A percentile compares a stretch with the other conserved stretches of the same genome.
These are phyloP conservation scores for Diadumene lineata DNA, from an alignment of 92 coral and sea anemone genomes.

Conservation along the genomic window DNA sequence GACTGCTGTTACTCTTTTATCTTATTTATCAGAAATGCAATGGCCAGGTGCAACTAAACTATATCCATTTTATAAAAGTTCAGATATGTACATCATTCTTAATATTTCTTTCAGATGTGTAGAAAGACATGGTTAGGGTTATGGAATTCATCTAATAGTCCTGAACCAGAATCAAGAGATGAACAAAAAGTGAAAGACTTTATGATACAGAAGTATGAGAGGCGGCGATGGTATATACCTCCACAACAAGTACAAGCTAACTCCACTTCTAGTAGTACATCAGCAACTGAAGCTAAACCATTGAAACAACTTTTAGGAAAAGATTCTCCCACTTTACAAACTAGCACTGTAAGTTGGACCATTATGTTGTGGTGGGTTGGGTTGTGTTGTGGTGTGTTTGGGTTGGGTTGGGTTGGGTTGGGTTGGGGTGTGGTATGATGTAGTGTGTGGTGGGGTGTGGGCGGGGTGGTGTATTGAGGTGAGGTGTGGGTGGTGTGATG, in stretches of 20 bases:
- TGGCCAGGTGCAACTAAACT: too few relatives aligned
- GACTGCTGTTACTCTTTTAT: too few relatives aligned
- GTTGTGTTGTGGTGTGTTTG: too few relatives aligned
- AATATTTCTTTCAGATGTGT: conserved; percentile 58
- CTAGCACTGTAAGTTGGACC: conserved; percentile 34
- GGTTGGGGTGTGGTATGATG: too few relatives aligned
- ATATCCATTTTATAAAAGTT: neutral
- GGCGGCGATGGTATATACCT: conserved; percentile 96
- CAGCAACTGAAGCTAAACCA: conserved; percentile 88
- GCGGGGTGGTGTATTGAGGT: too few relatives aligned
- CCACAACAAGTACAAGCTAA: conserved; percentile 71
- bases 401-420: too few relatives aligned
- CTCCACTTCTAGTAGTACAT: conserved; percentile 43
- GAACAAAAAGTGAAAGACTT: conserved; percentile 96
- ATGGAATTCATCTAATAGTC: conserved; percentile 88
- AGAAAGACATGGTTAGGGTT: conserved; percentile 96
- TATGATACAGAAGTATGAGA: conserved; percentile 95
- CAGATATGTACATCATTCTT: neutral
- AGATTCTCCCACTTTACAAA: conserved; percentile 54
- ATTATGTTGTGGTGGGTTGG: too few relatives aligned
- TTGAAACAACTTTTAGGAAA: conserved; percentile 94
- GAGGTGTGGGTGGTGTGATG: too few relatives aligned
- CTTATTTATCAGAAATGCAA: too few relatives aligned
- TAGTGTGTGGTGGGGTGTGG: too few relatives aligned
- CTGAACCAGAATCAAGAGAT: conserved; percentile 97